Percentiles rank a stretch among this genome's conserved stretches.
phyloP scores from a whole-genome alignment of 2,113 vertebrate genomes.

The Phycodurus eques region DNA sequence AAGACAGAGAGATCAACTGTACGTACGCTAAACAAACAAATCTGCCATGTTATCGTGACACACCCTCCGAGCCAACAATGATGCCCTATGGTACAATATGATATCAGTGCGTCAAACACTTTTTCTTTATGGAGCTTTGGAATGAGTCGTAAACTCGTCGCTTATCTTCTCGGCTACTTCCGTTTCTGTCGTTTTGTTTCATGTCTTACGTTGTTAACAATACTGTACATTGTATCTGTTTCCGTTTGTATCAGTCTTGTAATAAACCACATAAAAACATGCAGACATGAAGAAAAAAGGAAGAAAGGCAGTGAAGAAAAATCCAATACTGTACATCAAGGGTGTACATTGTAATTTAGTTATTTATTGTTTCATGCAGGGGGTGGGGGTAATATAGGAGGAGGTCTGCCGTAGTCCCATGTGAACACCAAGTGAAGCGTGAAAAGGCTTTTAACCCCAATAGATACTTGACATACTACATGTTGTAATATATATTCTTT shows the following conservation, averaged over 20 bases:
- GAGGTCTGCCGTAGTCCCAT: too few relatives aligned
- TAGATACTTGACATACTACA: background rate
- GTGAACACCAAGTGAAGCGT: too few relatives aligned
- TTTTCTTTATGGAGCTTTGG: constrained; percentile 2
- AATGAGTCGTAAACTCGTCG: background rate
- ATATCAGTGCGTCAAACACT: constrained; percentile 30
- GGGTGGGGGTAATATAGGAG: background rate
- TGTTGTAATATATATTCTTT: too few relatives aligned
- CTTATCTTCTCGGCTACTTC: background rate
- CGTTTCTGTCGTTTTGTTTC: background rate
- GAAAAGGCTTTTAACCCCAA: background rate
- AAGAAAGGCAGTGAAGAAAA: too few relatives aligned
- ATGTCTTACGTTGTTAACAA: background rate
- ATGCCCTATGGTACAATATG: constrained; percentile 1
- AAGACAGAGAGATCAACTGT: constrained; percentile 10
- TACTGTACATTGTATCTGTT: too few relatives aligned
- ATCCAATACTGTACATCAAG: background rate
- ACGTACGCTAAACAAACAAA: constrained; percentile 35
- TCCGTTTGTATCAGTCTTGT: too few relatives aligned
- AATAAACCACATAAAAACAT: too few relatives aligned
- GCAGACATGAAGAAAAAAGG: too few relatives aligned
- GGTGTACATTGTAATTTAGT: background rate
- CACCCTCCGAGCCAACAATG: constrained; percentile 22
- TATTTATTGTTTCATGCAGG: too few relatives aligned
- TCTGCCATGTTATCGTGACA: constrained; percentile 30